Percentiles rank a stretch among this genome's conserved stretches.
phyloP scores from a whole-genome alignment of 2,113 vertebrate genomes.

The Scopus umbretta region DNA sequence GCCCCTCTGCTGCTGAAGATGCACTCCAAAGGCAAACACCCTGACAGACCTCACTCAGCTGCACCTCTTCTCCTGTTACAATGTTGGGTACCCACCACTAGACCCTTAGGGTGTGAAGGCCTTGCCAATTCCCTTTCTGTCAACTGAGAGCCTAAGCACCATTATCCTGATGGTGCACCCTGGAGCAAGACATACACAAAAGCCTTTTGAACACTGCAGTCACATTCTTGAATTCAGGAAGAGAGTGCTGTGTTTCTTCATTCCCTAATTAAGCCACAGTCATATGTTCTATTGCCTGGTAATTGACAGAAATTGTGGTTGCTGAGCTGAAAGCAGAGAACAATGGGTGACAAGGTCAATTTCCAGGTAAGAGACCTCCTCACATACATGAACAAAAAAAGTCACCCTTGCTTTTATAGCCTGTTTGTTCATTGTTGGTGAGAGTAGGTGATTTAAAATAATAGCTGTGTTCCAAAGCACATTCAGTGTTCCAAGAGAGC shows the following conservation, averaged over 20 bases:
- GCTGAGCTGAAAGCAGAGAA: background rate
- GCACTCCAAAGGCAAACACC: background rate
- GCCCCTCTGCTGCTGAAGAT: background rate
- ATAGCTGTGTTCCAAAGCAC: background rate
- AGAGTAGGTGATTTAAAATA: background rate
- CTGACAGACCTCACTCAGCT: fast-evolving
- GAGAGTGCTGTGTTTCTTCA: background rate
- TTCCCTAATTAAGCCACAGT: background rate
- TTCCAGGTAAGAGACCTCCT: background rate
- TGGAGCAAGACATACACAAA: background rate
- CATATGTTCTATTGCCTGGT: background rate
- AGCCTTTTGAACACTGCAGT: background rate
- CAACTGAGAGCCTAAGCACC: background rate
- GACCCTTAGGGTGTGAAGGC: background rate
- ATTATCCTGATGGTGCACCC: background rate
- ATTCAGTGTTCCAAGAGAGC: background rate
- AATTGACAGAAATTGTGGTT: background rate
- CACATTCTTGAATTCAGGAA: background rate
- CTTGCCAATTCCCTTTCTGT: background rate
- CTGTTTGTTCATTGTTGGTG: background rate
- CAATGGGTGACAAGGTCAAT: background rate
- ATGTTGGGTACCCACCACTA: background rate
- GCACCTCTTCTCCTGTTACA: background rate
- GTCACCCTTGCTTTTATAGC: background rate
- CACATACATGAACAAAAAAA: background rate